These are phyloP conservation scores for Trachops cirrhosus DNA, from an alignment of 2,797 vertebrate genomes.

Conservation along the genomic window DNA sequence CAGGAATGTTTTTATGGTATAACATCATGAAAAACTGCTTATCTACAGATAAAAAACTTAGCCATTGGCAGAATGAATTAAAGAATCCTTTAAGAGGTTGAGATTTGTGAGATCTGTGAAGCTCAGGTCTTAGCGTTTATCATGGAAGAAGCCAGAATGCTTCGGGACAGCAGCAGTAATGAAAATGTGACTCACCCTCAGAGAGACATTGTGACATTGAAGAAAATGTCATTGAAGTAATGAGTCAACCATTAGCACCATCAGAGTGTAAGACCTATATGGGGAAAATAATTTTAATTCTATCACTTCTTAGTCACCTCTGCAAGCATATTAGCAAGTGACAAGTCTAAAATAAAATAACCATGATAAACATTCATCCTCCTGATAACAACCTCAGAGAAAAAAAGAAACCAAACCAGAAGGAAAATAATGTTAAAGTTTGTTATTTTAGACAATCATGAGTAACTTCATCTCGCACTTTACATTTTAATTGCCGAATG, in stretches of 20 bases:
- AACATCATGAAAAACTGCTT: conserved; percentile 8
- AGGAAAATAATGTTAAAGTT: not conserved
- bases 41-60: not conserved
- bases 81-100: not conserved
- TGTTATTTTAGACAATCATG: not conserved
- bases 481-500: conserved; percentile 18
- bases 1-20: not conserved
- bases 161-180: conserved; percentile 45
- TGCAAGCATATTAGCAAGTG: conserved; percentile 51
- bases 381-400: not conserved
- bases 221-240: conserved; percentile 59
- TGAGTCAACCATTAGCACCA: conserved; percentile 44
- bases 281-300: conserved; percentile 49
- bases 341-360: conserved; percentile 63
- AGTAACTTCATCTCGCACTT: not conserved
- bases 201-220: conserved; percentile 33
- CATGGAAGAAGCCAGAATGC: not conserved
- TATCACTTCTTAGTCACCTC: conserved; percentile 39
- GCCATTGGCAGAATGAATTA: conserved; percentile 28
- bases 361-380: not conserved
- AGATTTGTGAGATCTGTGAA: conserved; percentile 33
- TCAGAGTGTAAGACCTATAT: not conserved
- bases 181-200: conserved; percentile 53
- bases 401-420: not conserved
- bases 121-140: conserved; percentile 55